Percentiles rank a stretch among this genome's conserved stretches.
phyloP scores from a whole-genome alignment of 2,113 vertebrate species.

The Plecturocebus donacophilus region DNA sequence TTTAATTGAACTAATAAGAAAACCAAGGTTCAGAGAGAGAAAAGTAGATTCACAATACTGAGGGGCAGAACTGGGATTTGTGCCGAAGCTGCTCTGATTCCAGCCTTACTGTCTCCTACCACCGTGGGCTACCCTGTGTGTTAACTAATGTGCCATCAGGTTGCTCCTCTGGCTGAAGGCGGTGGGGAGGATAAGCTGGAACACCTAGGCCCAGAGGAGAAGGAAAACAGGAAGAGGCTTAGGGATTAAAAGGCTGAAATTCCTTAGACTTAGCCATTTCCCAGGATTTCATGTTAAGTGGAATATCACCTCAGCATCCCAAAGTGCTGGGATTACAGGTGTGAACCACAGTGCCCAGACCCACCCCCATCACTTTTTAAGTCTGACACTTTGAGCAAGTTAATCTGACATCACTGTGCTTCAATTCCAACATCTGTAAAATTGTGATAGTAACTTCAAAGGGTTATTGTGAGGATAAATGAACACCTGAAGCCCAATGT shows the following conservation, averaged over 20 bases:
- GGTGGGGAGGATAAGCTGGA: background rate
- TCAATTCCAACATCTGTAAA: conserved; percentile 4
- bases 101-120: background rate
- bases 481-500: background rate
- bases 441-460: background rate
- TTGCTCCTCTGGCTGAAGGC: background rate
- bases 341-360: no score
- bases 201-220: background rate
- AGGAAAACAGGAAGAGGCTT: background rate
- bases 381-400: background rate
- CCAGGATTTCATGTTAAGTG: background rate
- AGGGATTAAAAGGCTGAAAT: background rate
- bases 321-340: no score
- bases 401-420: background rate
- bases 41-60: background rate
- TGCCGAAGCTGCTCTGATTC: background rate
- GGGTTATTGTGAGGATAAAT: background rate
- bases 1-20: background rate
- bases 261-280: background rate
- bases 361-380: background rate
- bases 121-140: background rate
- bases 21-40: background rate
- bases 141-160: background rate
- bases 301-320: background rate
- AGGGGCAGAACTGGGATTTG: background rate